Percentiles rank a stretch among this genome's conserved stretches.
Conservation (phyloP, 2,888 invertebrate genomes). For the Drosophila vallismaia region DNA sequence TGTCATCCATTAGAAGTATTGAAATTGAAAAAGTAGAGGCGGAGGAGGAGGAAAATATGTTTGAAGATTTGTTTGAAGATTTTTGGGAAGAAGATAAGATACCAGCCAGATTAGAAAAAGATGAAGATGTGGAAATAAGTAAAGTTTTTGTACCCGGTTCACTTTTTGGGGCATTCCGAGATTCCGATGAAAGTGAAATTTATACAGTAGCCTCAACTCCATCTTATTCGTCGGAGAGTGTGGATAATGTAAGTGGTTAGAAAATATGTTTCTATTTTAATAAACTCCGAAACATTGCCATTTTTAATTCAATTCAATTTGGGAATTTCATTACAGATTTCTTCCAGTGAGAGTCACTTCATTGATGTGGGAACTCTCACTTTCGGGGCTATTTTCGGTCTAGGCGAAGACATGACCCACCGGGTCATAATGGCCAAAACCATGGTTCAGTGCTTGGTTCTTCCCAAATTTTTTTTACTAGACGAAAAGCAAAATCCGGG, state of each 20-base stretch:
- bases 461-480: constrained; percentile 89
- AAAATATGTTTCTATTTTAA: neutral
- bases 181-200: neutral
- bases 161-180: neutral
- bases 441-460: constrained; percentile 87
- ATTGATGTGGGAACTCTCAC: constrained; percentile 82
- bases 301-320: neutral
- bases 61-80: constrained; percentile 5
- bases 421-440: constrained; percentile 88
- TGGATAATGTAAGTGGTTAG: neutral
- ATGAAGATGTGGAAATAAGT: neutral
- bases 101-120: too few relatives aligned
- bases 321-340: constrained; percentile 7
- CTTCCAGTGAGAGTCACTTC: constrained; percentile 74
- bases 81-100: constrained; percentile 7
- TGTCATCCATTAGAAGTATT: neutral
- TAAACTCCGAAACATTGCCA: too few relatives aligned
- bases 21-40: neutral
- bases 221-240: neutral
- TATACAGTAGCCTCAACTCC: neutral
- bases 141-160: neutral
- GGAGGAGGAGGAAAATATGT: neutral
- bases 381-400: constrained; percentile 85
- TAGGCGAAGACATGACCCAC: constrained; percentile 88
- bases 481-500: constrained; percentile 84